A percentile compares a stretch with the other conserved stretches of the same genome.
Conservation (phyloP, 2,113 vertebrate genomes). For the Thunnus thynnus region DNA sequence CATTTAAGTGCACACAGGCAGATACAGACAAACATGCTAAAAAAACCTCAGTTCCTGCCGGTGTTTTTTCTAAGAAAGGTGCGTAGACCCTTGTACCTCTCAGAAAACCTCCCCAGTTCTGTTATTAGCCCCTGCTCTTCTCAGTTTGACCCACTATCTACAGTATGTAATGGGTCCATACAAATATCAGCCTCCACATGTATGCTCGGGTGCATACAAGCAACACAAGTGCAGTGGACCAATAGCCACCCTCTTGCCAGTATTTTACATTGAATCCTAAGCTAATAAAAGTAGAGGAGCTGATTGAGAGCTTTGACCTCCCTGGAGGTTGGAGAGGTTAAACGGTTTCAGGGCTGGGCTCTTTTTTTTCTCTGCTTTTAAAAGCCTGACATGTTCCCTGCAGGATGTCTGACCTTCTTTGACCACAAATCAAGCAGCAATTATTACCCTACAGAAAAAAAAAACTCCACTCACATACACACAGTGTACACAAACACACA, state of each 20-base stretch:
- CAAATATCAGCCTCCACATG: conserved; percentile 2
- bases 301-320: conserved; percentile 74
- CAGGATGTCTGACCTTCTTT: conserved; percentile 66
- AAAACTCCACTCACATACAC: conserved; percentile 14
- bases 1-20: neutral
- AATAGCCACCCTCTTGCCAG: neutral
- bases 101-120: neutral
- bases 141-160: neutral
- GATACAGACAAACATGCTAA: neutral
- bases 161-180: conserved; percentile 7
- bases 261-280: conserved; percentile 54
- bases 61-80: neutral
- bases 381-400: conserved; percentile 73
- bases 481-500: conserved; percentile 5
- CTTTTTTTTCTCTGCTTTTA: conserved; percentile 64
- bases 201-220: neutral
- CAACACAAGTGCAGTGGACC: neutral
- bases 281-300: conserved; percentile 64
- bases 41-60: neutral
- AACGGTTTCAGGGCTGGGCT: conserved; percentile 53
- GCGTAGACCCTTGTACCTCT: neutral
- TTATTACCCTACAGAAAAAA: conserved; percentile 60
- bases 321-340: conserved; percentile 65
- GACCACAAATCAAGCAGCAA: conserved; percentile 79
- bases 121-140: neutral